A percentile compares a stretch with the other conserved stretches of the same genome.
phyloP scores from a whole-genome alignment of 2,888 invertebrate species.

The Matsumyia berberina region DNA sequence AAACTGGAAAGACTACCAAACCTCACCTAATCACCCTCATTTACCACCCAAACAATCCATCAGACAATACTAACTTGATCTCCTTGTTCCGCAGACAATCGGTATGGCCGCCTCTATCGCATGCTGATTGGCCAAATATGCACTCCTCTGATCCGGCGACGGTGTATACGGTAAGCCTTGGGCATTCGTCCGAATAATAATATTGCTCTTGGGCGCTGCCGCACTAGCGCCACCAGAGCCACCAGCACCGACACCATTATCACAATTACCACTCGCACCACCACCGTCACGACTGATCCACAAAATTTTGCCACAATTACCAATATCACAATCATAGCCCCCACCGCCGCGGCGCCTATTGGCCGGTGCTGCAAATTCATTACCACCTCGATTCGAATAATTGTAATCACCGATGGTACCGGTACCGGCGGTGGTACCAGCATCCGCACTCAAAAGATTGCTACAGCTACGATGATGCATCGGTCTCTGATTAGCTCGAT shows the following conservation, averaged over 20 bases:
- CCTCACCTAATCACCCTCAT: neutral
- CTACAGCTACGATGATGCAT: constrained; percentile 80
- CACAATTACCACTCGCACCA: constrained; percentile 61
- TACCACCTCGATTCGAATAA: constrained; percentile 53
- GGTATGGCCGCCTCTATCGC: constrained; percentile 86
- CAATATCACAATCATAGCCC: constrained; percentile 80
- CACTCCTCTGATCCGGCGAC: constrained; percentile 80
- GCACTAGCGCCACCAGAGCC: constrained; percentile 32
- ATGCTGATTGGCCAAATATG: constrained; percentile 82
- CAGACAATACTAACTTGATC: constrained; percentile 89
- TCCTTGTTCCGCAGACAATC: constrained; percentile 89
- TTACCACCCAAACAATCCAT: neutral
- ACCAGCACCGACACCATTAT: constrained; percentile 53
- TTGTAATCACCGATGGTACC: constrained; percentile 46
- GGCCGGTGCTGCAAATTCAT: constrained; percentile 63
- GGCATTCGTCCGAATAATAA: constrained; percentile 80
- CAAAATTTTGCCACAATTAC: constrained; percentile 83
- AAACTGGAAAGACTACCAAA: neutral
- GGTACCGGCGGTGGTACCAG: constrained; percentile 44
- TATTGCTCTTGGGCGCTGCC: constrained; percentile 49
- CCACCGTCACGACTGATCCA: constrained; percentile 80
- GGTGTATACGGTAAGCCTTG: constrained; percentile 83
- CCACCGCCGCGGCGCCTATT: constrained; percentile 52
- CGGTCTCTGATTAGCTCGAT: constrained; percentile 76
- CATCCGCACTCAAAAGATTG: constrained; percentile 77